phyloP scores from a whole-genome alignment of 2,113 vertebrate genomes.

The Plecotus auritus region DNA sequence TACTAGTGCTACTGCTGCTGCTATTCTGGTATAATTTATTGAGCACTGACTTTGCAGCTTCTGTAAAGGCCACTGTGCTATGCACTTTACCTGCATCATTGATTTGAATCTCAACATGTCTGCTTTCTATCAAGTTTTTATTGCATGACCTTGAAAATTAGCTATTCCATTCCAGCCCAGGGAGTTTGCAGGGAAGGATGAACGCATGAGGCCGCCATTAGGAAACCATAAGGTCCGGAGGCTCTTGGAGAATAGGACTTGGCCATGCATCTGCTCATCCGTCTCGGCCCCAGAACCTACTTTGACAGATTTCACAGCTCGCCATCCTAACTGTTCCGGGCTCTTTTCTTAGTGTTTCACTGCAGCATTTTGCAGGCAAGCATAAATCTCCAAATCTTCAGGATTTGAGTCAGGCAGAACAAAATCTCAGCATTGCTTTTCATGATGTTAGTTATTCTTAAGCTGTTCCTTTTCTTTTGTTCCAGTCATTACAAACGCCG shows the following conservation, averaged over 20 bases:
- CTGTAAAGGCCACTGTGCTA: neutral
- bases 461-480: neutral
- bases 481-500: neutral
- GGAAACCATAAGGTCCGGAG: neutral
- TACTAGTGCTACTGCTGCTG: neutral
- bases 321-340: neutral
- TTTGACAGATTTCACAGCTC: neutral
- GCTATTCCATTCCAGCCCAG: neutral
- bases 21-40: neutral
- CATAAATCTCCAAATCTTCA: neutral
- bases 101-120: neutral
- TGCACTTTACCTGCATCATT: neutral
- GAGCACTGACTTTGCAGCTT: neutral
- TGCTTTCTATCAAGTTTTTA: conserved; percentile 25
- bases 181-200: neutral
- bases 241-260: neutral
- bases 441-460: neutral
- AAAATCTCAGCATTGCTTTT: neutral
- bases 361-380: neutral
- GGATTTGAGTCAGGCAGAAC: neutral
- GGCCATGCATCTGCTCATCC: neutral
- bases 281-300: neutral
- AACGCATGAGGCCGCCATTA: neutral
- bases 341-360: neutral
- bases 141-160: neutral